A percentile compares a stretch with the other conserved stretches of the same genome.
Conservation (phyloP, 2,797 vertebrate species). For the Tokudaia muenninki region DNA sequence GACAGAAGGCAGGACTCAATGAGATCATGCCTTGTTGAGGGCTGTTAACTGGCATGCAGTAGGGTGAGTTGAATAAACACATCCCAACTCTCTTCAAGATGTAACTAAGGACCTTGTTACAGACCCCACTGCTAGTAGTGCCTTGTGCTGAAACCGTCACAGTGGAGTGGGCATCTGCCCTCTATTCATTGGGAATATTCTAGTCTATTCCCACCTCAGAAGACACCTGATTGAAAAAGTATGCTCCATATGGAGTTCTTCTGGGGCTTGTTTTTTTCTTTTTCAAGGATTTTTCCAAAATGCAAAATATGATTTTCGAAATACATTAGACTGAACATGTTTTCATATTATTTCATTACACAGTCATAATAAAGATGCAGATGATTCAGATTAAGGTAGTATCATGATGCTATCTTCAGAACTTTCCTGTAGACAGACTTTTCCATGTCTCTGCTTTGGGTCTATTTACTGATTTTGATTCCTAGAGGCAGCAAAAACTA, state of each 20-base stretch:
- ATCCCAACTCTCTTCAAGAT: neutral
- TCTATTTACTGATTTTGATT: slow-evolving; percentile 22
- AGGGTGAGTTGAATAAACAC: neutral
- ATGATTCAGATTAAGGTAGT: neutral
- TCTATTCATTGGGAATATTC: neutral
- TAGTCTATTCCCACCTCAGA: neutral
- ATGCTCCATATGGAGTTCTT: slow-evolving; percentile 4
- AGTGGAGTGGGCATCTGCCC: neutral
- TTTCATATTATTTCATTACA: neutral
- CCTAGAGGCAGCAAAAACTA: neutral
- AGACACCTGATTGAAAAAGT: slow-evolving; percentile 40
- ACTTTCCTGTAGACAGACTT: slow-evolving; percentile 14
- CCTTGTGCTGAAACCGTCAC: neutral
- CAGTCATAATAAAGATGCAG: neutral
- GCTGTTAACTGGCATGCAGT: neutral
- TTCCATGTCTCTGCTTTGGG: neutral
- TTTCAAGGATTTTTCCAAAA: slow-evolving; percentile 42
- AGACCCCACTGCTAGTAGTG: neutral
- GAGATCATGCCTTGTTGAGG: slow-evolving; percentile 43
- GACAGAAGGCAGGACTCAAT: slow-evolving; percentile 12
- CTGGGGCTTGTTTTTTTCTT: slow-evolving; percentile 1
- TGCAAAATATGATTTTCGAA: neutral
- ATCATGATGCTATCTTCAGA: neutral
- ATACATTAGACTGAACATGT: neutral
- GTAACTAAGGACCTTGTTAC: neutral